These are phyloP conservation scores for Mustela erminea DNA, from an alignment of 2,797 vertebrate species.

Conservation along the genomic window DNA sequence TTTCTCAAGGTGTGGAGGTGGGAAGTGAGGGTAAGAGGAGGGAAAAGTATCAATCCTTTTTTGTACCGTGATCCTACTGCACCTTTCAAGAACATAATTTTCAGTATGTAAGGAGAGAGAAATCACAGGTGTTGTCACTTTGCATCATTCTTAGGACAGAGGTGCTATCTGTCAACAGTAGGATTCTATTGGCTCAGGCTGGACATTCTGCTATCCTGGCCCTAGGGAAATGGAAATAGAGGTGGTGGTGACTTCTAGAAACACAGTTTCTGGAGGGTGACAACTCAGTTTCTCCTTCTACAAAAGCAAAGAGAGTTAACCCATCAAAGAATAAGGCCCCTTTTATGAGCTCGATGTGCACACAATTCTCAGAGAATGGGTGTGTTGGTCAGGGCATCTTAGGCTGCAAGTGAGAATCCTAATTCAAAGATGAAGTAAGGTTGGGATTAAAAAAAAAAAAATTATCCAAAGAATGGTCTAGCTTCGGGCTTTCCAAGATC, in stretches of 20 bases:
- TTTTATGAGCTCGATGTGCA: not conserved
- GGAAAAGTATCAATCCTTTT: not conserved
- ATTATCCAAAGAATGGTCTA: not conserved
- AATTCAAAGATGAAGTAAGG: constrained; percentile 30
- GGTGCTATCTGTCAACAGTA: not conserved
- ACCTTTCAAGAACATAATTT: not conserved
- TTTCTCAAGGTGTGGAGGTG: not conserved
- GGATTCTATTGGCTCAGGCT: not conserved
- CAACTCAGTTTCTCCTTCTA: not conserved
- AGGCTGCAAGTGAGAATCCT: not conserved
- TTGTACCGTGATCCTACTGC: not conserved
- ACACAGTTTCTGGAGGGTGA: not conserved
- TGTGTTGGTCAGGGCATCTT: not conserved
- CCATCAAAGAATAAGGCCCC: not conserved
- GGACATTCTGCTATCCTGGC: not conserved
- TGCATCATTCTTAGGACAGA: not conserved
- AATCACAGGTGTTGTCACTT: not conserved
- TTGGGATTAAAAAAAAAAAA: not conserved
- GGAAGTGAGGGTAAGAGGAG: not conserved
- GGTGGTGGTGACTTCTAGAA: not conserved
- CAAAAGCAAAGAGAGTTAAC: not conserved
- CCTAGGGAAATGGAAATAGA: not conserved
- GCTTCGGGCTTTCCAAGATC: constrained; percentile 4
- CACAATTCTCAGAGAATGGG: not conserved
- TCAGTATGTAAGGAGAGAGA: not conserved